These are phyloP conservation scores for Dicrostonyx torquatus DNA, from an alignment of 2,797 vertebrate genomes.

Conservation along the genomic window DNA sequence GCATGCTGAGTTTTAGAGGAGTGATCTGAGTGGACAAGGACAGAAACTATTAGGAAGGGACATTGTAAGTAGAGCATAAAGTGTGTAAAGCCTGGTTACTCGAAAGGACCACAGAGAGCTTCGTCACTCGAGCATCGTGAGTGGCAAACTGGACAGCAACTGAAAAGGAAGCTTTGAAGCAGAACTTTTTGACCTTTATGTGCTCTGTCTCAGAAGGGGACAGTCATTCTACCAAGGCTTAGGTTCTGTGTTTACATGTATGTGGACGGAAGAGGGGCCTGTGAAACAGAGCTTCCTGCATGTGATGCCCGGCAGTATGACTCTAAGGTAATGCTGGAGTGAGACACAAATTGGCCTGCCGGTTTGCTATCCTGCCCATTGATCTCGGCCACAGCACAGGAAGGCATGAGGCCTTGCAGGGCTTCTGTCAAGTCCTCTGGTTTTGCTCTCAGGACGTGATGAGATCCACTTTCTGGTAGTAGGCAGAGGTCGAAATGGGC, in stretches of 20 bases:
- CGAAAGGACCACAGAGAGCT: background rate
- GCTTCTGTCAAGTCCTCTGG: background rate
- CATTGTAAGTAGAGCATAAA: background rate
- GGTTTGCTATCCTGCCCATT: background rate
- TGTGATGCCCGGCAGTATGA: background rate
- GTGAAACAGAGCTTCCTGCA: background rate
- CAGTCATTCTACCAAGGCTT: background rate
- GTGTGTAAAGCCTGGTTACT: background rate
- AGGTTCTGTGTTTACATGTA: background rate
- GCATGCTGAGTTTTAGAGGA: background rate
- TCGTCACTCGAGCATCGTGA: background rate
- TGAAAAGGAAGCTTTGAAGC: background rate
- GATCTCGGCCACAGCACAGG: background rate
- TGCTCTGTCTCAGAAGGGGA: background rate
- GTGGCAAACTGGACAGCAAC: background rate
- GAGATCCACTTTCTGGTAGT: background rate
- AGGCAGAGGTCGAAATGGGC: background rate
- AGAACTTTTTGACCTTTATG: background rate
- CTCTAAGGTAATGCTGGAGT: background rate
- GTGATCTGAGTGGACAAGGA: background rate
- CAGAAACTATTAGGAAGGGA: background rate
- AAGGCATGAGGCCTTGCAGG: background rate
- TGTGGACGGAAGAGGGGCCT: background rate
- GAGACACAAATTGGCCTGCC: background rate
- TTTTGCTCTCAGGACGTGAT: background rate